Evolutionary conservation across 2,797 vertebrate genomes (phyloP), one percentile per base, ranked within the genome.

Genomic region (Trematomus bernacchii): DNA sequence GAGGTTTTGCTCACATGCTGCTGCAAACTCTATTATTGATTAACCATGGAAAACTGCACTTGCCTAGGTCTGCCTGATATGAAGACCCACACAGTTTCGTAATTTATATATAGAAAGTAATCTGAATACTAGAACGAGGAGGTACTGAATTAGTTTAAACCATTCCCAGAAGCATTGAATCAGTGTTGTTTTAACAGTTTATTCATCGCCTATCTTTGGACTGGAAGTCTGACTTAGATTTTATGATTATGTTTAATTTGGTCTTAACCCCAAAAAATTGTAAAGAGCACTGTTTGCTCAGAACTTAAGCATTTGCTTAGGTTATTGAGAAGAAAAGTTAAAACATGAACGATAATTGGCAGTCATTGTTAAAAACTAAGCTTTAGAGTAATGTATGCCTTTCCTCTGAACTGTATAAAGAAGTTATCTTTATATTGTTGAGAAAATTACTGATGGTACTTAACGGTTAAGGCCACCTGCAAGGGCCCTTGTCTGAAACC

Each of bases 1-100:
- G 52, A 62, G 23, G 51, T 65, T 74, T 51, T n/a, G 18, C 54
- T 73, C 33, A 66, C 33, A 74, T 6, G 57, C 42, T 52, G 55
- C 71, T 40, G 30, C 50, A 53, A 71, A 71, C 60, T 62, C 48
- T 52, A 13, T 30, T 40, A 42, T 59, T 50, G 15, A 61, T 66
- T 58, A 10, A 52, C 16, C 3, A 67, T 14, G 27, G 51, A 60
- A 27, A 12, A 23, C 50, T 46, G 15, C 16, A 60, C 51, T 23
- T 6, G 30, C n/a, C 13, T 16, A 37, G 15, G 4, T 50, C 14
- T 19, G 13, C 0, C 37, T 50, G 23, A 68, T 19, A 23, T 33
- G n/a, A 43, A 48, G 15, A 19, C 47, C 42, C 47, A 51, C 5
- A 43, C 23, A 44, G 40, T 73, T 14, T 48, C 2, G 15, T 12